A percentile compares a stretch with the other conserved stretches of the same genome.
Evolutionary conservation across 2,888 invertebrate genomes (phyloP).

Genomic region (Abrostola tripartita): DNA sequence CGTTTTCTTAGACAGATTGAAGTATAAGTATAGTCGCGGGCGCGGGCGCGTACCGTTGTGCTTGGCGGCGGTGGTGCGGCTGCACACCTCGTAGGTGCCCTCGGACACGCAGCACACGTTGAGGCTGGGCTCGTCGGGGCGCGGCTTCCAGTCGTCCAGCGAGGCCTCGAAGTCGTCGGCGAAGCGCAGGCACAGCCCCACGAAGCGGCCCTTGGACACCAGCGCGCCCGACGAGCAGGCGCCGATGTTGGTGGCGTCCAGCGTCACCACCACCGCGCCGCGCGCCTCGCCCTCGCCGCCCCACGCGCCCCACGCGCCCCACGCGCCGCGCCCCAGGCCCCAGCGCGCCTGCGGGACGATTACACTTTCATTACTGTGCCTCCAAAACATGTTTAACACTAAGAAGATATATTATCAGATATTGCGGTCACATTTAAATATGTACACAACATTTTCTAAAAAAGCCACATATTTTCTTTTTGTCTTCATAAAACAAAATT

Average conservation of each 20-base stretch:
- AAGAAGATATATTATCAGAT: no score
- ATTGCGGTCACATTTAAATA: no score
- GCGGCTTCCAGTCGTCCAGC: slow-evolving; percentile 99
- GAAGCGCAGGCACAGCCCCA: slow-evolving; percentile 97
- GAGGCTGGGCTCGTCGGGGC: slow-evolving; percentile 93
- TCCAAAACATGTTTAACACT: no score
- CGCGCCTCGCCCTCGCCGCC: slow-evolving; percentile 92
- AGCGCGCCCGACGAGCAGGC: slow-evolving; percentile 98
- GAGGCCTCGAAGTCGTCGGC: slow-evolving; percentile 99
- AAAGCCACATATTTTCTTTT: no score
- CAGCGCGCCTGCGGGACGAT: slow-evolving; percentile 55
- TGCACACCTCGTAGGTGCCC: slow-evolving; percentile 99
- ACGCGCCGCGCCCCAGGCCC: slow-evolving; percentile 47
- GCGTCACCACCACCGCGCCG: slow-evolving; percentile 97
- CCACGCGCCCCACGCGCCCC: slow-evolving; percentile 66
- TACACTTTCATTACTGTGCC: no score
- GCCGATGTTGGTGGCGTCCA: slow-evolving; percentile 97
- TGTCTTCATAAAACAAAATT: no score
- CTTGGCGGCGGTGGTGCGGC: slow-evolving; percentile 96
- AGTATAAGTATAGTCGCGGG: no score
- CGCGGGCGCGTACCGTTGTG: slow-evolving; percentile 89
- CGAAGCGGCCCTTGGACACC: slow-evolving; percentile 93
- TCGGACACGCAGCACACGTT: slow-evolving; percentile 99
- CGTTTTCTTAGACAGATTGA: not conserved
- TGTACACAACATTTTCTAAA: no score